phyloP scores from a whole-genome alignment of 2,888 invertebrate species.

The Nebria salina region DNA sequence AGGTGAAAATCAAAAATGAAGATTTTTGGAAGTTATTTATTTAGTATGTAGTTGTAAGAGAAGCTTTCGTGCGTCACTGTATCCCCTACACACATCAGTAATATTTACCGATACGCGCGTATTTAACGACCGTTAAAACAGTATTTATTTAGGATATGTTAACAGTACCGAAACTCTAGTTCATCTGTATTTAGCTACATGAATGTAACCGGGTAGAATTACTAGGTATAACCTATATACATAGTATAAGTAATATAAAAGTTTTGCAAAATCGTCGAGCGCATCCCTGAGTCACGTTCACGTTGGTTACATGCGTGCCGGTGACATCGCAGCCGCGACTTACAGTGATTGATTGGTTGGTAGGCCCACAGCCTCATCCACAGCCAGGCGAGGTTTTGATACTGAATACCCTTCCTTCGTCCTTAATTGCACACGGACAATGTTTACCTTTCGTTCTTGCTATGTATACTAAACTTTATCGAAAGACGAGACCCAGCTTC shows the following conservation, averaged over 20 bases:
- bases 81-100: not conserved
- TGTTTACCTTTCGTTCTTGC: slow-evolving; percentile 9
- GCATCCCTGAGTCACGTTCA: slow-evolving; percentile 17
- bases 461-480: slow-evolving; percentile 3
- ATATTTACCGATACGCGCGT: not conserved
- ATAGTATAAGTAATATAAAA: not conserved
- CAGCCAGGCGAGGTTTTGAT: not conserved
- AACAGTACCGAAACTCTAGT: slow-evolving; percentile 12
- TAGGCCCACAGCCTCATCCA: not conserved
- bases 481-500: not conserved
- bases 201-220: slow-evolving; percentile 18
- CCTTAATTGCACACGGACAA: slow-evolving; percentile 17
- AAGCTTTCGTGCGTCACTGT: not conserved
- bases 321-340: slow-evolving; percentile 60
- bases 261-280: slow-evolving; percentile 9
- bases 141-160: slow-evolving; percentile 22
- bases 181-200: slow-evolving; percentile 21
- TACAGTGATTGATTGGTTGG: slow-evolving; percentile 61
- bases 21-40: no score
- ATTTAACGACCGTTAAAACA: not conserved
- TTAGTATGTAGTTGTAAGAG: no score
- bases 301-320: slow-evolving; percentile 54
- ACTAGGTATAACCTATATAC: not conserved
- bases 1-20: no score
- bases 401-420: slow-evolving; percentile 14